phyloP scores from a whole-genome alignment of 2,888 invertebrate genomes.

The Deilephila porcellus region DNA sequence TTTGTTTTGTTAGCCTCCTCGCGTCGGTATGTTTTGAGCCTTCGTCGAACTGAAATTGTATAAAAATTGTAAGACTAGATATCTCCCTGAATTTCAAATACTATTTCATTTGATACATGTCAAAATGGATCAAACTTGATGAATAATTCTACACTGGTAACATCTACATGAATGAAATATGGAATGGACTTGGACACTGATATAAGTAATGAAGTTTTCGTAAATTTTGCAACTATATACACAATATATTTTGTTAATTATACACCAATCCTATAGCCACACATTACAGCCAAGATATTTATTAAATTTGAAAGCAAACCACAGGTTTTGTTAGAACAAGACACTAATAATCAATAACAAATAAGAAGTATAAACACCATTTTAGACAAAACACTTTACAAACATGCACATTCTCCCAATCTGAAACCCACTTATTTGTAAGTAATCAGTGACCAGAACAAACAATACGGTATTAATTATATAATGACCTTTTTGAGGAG shows the following conservation, averaged over 20 bases:
- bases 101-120: conserved; percentile 25
- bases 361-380: neutral
- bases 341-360: neutral
- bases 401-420: conserved; percentile 51
- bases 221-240: too few species aligned
- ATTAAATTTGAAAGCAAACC: neutral
- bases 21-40: conserved; percentile 69
- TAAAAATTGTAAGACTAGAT: neutral
- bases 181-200: conserved; percentile 27
- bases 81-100: neutral
- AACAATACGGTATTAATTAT: conserved; percentile 40
- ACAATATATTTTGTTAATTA: too few species aligned
- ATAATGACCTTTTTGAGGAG: conserved; percentile 82
- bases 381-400: conserved; percentile 42
- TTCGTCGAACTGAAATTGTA: conserved; percentile 64
- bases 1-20: conserved; percentile 59
- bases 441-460: conserved; percentile 53
- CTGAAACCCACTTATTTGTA: conserved; percentile 35
- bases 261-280: neutral
- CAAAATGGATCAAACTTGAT: conserved; percentile 68
- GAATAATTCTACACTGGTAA: conserved; percentile 39
- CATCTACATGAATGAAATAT: neutral
- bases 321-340: neutral
- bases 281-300: neutral
- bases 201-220: neutral